Conservation (phyloP, 2,888 invertebrate genomes). For the Serripes groenlandicus region DNA sequence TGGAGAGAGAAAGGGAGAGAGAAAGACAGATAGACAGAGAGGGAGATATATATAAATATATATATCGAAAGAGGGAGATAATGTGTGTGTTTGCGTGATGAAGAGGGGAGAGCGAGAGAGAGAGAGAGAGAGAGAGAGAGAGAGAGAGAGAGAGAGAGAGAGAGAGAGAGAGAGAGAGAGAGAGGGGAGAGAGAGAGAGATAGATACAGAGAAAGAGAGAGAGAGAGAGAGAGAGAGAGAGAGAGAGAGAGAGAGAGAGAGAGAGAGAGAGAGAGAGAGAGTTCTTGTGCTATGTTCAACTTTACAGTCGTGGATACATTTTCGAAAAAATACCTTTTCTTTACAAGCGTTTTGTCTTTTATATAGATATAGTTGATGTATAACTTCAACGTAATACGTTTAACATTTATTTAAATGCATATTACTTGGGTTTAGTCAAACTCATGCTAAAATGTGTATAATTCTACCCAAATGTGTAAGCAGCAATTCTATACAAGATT, state of each 20-base stretch:
- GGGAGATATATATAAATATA: background rate
- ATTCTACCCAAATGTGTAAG: too few relatives aligned
- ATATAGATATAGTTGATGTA: too few relatives aligned
- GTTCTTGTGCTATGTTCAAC: background rate
- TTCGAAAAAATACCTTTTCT: too few relatives aligned
- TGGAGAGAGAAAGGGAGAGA: background rate
- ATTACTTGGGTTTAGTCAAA: too few relatives aligned
- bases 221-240: conserved; percentile 13
- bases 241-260: conserved; percentile 8
- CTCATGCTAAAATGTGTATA: too few relatives aligned
- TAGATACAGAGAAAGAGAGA: conserved; percentile 3
- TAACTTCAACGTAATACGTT: too few relatives aligned
- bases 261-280: background rate
- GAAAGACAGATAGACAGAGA: background rate
- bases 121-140: conserved; percentile 8
- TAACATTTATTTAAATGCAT: too few relatives aligned
- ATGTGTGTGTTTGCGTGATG: background rate
- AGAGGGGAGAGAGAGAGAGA: conserved; percentile 13
- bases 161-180: conserved; percentile 5
- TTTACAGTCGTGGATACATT: too few relatives aligned
- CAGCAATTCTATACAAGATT: too few relatives aligned
- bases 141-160: background rate
- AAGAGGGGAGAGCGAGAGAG: background rate
- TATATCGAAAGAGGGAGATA: too few relatives aligned
- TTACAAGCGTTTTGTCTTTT: too few relatives aligned